These are phyloP conservation scores for Myopa tessellatipennis DNA, from an alignment of 2,888 invertebrate genomes.

Conservation along the genomic window DNA sequence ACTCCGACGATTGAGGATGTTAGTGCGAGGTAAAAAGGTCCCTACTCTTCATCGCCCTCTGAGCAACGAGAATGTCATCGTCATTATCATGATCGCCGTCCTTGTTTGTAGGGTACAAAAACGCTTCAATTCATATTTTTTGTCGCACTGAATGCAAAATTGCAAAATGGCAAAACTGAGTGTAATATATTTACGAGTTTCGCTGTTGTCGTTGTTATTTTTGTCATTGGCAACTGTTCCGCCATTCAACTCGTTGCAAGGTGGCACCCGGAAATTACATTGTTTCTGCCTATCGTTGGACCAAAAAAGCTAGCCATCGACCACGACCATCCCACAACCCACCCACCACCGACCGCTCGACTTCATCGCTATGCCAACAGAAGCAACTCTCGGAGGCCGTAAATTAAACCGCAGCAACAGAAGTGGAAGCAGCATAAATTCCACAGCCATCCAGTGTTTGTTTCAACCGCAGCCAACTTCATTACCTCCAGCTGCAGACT, in stretches of 20 bases:
- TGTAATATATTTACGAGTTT: slow-evolving; percentile 3
- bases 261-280: neutral
- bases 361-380: neutral
- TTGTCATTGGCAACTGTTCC: slow-evolving; percentile 6
- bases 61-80: slow-evolving; percentile 6
- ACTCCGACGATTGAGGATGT: neutral
- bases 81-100: slow-evolving; percentile 15
- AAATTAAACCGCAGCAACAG: slow-evolving; percentile 7
- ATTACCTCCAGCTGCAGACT: no score
- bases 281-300: neutral
- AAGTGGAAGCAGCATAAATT: neutral
- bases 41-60: neutral
- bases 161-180: neutral
- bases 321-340: neutral
- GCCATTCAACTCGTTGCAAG: neutral
- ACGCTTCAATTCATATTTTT: neutral
- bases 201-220: neutral
- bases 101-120: neutral
- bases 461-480: no score
- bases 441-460: no score
- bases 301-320: neutral
- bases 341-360: neutral
- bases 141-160: neutral
- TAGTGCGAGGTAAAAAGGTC: slow-evolving; percentile 22
- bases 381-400: neutral